Conservation (phyloP, 2,888 invertebrate species). For the Prosopocoilus inquinatus region DNA sequence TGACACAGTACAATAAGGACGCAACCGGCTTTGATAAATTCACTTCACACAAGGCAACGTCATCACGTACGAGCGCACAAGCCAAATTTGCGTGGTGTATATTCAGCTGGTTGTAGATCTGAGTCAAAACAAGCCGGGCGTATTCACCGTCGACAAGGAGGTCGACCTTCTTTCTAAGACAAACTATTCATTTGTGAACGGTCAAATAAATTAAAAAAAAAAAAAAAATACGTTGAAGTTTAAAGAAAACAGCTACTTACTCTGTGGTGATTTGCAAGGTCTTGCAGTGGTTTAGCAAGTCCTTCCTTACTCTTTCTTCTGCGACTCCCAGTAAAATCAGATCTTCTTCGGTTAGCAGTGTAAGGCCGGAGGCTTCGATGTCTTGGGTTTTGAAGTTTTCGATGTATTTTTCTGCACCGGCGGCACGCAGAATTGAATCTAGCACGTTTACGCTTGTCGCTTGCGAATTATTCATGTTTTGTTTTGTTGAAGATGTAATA, state of each 20-base stretch:
- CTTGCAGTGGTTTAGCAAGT: constrained; percentile 26
- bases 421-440: constrained; percentile 36
- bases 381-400: constrained; percentile 32
- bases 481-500: neutral
- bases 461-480: neutral
- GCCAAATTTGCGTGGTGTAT: constrained; percentile 32
- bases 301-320: constrained; percentile 28
- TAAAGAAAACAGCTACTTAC: constrained; percentile 31
- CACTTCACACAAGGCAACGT: constrained; percentile 31
- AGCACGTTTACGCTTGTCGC: constrained; percentile 20
- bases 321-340: constrained; percentile 35
- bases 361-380: constrained; percentile 32
- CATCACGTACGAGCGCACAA: constrained; percentile 30
- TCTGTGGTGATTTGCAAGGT: constrained; percentile 38
- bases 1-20: constrained; percentile 25
- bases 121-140: constrained; percentile 24
- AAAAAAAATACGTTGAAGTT: no score
- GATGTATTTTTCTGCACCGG: constrained; percentile 35
- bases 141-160: constrained; percentile 26
- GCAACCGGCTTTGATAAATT: constrained; percentile 24
- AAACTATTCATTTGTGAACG: neutral
- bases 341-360: constrained; percentile 36
- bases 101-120: constrained; percentile 29
- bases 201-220: neutral
- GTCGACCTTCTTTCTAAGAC: constrained; percentile 26